Conservation (phyloP, 2,113 vertebrate species). For the Aegithalos caudatus region DNA sequence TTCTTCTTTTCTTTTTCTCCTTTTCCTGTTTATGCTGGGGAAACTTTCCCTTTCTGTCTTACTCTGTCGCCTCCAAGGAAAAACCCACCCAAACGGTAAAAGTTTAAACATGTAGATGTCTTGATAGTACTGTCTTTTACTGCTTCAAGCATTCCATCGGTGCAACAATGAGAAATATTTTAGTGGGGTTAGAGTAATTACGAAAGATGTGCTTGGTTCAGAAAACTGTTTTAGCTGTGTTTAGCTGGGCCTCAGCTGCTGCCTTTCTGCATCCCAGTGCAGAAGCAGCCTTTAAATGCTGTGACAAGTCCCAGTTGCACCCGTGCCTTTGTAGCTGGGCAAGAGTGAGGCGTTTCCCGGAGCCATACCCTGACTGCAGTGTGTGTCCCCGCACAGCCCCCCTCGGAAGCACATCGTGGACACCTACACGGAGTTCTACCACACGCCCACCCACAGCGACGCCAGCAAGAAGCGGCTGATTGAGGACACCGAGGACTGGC, state of each 20-base stretch:
- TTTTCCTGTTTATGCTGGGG: constrained; percentile 55
- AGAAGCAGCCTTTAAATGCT: neutral
- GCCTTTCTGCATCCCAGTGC: rapidly evolving
- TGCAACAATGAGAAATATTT: neutral
- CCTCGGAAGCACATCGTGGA: constrained; percentile 88
- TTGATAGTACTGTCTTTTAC: neutral
- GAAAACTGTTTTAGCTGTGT: neutral
- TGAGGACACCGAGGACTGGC: constrained; percentile 97
- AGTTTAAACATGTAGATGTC: neutral
- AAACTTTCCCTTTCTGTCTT: constrained; percentile 63
- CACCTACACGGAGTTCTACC: constrained; percentile 91
- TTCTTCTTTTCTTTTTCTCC: constrained; percentile 46
- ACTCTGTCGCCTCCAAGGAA: constrained; percentile 73
- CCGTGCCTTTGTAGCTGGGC: rapidly evolving
- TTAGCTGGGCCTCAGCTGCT: neutral
- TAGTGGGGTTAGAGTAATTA: neutral
- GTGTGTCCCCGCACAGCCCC: constrained; percentile 66
- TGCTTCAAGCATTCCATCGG: neutral
- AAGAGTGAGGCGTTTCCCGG: rapidly evolving
- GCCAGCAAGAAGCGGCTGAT: constrained; percentile 94
- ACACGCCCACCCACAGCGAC: constrained; percentile 86
- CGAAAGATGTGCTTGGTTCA: neutral
- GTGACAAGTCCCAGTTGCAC: neutral
- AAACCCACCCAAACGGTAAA: constrained; percentile 82
- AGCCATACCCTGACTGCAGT: neutral